Conservation (phyloP, 2,888 invertebrate species). For the Tipula vernalis region DNA sequence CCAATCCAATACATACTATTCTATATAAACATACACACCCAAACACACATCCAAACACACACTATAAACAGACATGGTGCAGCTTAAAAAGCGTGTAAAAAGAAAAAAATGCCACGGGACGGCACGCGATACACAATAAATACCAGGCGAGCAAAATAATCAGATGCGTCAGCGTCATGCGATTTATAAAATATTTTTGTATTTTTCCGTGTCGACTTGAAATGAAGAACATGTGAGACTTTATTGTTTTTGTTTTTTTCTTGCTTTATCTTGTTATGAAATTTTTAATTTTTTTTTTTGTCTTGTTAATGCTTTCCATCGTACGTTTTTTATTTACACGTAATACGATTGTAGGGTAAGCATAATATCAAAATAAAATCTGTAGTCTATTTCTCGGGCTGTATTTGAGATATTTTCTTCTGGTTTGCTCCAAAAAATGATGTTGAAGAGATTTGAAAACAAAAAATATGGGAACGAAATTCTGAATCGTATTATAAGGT, state of each 20-base stretch:
- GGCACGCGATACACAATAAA: constrained; percentile 11
- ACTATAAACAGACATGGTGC: neutral
- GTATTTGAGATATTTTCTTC: too few relatives aligned
- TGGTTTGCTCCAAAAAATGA: too few relatives aligned
- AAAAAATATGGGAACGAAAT: too few relatives aligned
- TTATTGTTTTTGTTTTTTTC: neutral
- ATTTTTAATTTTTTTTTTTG: neutral
- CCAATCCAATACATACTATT: neutral
- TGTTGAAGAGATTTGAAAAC: too few relatives aligned
- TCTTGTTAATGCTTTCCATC: neutral
- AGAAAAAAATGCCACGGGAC: constrained; percentile 11
- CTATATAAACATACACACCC: too few relatives aligned
- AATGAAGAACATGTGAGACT: neutral
- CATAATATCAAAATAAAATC: neutral
- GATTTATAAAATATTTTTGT: neutral
- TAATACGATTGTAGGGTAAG: neutral
- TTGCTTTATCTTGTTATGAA: neutral
- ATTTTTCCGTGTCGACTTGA: neutral
- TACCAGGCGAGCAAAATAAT: constrained; percentile 5
- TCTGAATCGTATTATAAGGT: too few relatives aligned
- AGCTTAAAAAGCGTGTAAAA: neutral
- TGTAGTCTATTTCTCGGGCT: too few relatives aligned
- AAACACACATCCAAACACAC: too few relatives aligned
- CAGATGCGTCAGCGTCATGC: neutral
- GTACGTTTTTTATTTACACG: neutral